These are phyloP conservation scores for Polyodon spathula DNA, from an alignment of 2,113 vertebrate genomes.

Conservation along the genomic window DNA sequence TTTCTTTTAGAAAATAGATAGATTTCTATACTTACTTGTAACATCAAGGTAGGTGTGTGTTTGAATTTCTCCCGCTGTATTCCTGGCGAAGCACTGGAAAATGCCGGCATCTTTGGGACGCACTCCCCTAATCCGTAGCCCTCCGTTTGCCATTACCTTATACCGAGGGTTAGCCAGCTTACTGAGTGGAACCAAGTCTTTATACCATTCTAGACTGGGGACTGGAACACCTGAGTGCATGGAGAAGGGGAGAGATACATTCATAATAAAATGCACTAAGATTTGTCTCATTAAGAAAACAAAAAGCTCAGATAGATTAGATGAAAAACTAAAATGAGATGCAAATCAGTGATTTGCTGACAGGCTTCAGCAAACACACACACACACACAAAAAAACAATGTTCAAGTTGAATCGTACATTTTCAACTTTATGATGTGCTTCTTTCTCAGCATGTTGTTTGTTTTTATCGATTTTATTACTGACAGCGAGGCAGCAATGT, in stretches of 20 bases:
- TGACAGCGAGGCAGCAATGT: too few species aligned
- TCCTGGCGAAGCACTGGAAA: constrained; percentile 87
- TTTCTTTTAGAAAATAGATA: too few species aligned
- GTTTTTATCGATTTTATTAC: too few species aligned
- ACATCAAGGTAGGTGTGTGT: constrained; percentile 75
- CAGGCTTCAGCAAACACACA: too few species aligned
- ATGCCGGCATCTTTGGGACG: constrained; percentile 77
- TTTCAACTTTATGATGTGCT: too few species aligned
- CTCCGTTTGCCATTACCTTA: constrained; percentile 55
- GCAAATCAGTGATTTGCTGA: too few species aligned
- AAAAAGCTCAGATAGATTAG: too few species aligned
- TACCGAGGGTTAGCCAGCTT: constrained; percentile 73
- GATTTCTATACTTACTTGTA: constrained; percentile 69
- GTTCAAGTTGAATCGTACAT: too few species aligned
- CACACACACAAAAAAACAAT: too few species aligned
- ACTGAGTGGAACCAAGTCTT: constrained; percentile 67
- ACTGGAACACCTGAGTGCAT: constrained; percentile 61
- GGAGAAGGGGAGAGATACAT: neutral
- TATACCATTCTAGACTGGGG: constrained; percentile 80
- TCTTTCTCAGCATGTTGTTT: too few species aligned
- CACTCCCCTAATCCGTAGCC: constrained; percentile 65
- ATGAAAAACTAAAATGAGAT: too few species aligned
- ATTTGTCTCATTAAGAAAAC: neutral
- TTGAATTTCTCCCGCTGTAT: constrained; percentile 71
- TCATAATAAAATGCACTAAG: neutral